Base-by-base conservation (phyloP, 1,140 invertebrate species). In the Polypedilum pembai region DNA sequence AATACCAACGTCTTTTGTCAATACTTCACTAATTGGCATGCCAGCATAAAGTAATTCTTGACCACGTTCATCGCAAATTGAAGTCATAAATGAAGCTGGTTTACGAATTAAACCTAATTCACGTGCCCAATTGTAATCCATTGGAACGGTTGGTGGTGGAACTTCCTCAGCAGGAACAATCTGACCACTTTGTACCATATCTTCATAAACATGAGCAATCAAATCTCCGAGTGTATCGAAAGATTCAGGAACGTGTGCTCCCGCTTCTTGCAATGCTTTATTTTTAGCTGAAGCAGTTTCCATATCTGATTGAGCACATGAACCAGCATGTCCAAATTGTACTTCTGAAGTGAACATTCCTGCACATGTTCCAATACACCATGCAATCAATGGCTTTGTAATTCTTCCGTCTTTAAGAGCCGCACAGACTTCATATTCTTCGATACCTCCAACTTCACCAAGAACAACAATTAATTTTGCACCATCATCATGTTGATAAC, bases 251-350 rank as follows among this genome's bases (percentile, higher is more conserved):
- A 99, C 97, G 78, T 88, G 85, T 7, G 94, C 97, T 0, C 97
- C 97, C 73, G 91, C 92, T 1, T 86, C 86, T 75, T 86, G 85
- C 1, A 99, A 84, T 0, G 94, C 91, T 41, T 87, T 87, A 81
- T 99, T 99, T 84, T 99, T 99, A 0, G 93, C 88, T 0, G 88
- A 87, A 1, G 98, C 97, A 7, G 97, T 99, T 85, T 99, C 98
- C n/a, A 89, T 81, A 56, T 94, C 92, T 5, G 93, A 96, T 79
- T 98, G 95, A 7, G 98, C 98, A 80, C 96, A 98, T 4, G 97
- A 96, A 12, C 98, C 98, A 77, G 98, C 98, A 85, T 99, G 98
- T 0, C 98, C 98, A 84, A 99, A 99, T 83, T 99, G 98, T n/a
- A 99, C 97, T 81, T 98, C 95, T 8, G 94, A 93, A 3, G 91